These are phyloP conservation scores for Rafetus swinhoei DNA, from an alignment of 2,113 vertebrate genomes.

Conservation along the genomic window DNA sequence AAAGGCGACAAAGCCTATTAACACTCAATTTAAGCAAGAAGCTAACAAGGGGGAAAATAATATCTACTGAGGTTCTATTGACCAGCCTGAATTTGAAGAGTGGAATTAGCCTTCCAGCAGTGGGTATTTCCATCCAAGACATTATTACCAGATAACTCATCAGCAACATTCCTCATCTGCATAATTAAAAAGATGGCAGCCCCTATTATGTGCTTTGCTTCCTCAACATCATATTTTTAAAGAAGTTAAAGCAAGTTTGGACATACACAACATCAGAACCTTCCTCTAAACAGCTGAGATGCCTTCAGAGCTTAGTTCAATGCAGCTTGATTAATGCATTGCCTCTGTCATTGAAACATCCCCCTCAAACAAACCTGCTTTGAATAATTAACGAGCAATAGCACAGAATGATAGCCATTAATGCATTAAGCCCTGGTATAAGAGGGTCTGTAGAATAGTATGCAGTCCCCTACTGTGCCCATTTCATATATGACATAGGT, in stretches of 20 bases:
- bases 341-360: neutral
- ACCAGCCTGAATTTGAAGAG: constrained; percentile 10
- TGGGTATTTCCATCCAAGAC: neutral
- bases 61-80: constrained; percentile 29
- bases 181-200: constrained; percentile 16
- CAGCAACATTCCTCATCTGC: neutral
- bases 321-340: neutral
- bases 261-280: neutral
- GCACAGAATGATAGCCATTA: neutral
- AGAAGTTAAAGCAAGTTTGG: neutral
- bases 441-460: neutral
- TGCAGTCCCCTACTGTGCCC: neutral
- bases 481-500: neutral
- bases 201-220: neutral
- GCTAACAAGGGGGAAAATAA: constrained; percentile 6
- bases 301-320: neutral
- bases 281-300: neutral
- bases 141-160: neutral
- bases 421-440: neutral
- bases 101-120: constrained; percentile 21
- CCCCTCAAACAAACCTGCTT: neutral
- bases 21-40: constrained; percentile 15
- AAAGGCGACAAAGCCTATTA: constrained; percentile 47
- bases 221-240: neutral
- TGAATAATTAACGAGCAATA: neutral